Evolutionary conservation across 2,888 invertebrate species (phyloP).

Genomic region (Crioceris asparagi): DNA sequence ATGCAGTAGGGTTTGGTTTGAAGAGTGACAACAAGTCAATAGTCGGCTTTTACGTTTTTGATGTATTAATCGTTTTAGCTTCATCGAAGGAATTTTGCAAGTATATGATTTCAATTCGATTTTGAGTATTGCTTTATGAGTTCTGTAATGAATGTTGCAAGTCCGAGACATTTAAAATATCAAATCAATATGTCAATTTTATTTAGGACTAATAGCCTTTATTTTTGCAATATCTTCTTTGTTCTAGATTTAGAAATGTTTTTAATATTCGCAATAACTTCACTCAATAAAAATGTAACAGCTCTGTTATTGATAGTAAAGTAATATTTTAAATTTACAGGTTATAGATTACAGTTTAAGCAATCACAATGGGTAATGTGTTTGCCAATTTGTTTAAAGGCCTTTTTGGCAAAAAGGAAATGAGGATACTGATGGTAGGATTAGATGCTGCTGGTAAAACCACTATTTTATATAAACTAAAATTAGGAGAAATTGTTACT

Average conservation of each 20-base stretch:
- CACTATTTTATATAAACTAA: slow-evolving; percentile 99
- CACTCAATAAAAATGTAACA: too few species aligned
- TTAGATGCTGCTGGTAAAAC: slow-evolving; percentile 99
- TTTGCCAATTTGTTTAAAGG: slow-evolving; percentile 97
- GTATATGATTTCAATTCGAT: neutral
- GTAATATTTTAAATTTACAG: too few species aligned
- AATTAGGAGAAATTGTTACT: slow-evolving; percentile 99
- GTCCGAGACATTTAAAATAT: slow-evolving; percentile 14
- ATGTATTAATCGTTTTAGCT: slow-evolving; percentile 8
- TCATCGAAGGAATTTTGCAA: too few species aligned
- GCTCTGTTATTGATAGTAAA: too few species aligned
- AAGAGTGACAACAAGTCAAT: slow-evolving; percentile 43
- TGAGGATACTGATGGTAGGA: slow-evolving; percentile 99
- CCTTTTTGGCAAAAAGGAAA: slow-evolving; percentile 99
- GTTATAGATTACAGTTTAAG: too few species aligned
- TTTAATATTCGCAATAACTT: slow-evolving; percentile 7
- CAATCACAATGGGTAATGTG: slow-evolving; percentile 91
- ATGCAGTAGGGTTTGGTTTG: slow-evolving; percentile 6
- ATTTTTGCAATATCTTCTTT: slow-evolving; percentile 27
- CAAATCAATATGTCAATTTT: slow-evolving; percentile 35
- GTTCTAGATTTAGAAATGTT: slow-evolving; percentile 28
- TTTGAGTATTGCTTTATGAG: neutral
- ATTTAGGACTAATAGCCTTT: slow-evolving; percentile 32
- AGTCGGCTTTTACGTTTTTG: slow-evolving; percentile 37
- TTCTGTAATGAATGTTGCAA: neutral